A percentile compares a stretch with the other conserved stretches of the same genome.
These are phyloP conservation scores for Euwallacea similis DNA, from an alignment of 1,140 invertebrate species.

Conservation along the genomic window DNA sequence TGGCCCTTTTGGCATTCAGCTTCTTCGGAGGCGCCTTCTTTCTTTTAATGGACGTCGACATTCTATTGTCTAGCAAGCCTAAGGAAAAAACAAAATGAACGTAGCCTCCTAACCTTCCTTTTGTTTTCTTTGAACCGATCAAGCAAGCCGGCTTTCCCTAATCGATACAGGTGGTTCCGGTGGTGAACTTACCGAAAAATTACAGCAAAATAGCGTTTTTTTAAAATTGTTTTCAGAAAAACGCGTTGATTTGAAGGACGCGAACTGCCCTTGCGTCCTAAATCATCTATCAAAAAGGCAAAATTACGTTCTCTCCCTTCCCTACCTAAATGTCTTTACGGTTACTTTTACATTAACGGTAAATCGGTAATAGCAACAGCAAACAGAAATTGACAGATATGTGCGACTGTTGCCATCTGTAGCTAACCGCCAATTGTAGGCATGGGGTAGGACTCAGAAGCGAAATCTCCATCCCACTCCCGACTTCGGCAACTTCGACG, in stretches of 20 bases:
- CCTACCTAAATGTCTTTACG: background rate
- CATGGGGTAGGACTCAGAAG: background rate
- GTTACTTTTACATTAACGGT: slow-evolving; percentile 33
- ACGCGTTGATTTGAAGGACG: background rate
- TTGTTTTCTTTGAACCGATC: too few relatives aligned
- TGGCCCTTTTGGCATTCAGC: slow-evolving; percentile 52
- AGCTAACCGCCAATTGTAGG: background rate
- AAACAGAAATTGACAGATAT: slow-evolving; percentile 25
- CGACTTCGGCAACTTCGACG: background rate
- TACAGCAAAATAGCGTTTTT: too few relatives aligned
- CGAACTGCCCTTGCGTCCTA: slow-evolving; percentile 32
- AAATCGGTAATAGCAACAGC: slow-evolving; percentile 18
- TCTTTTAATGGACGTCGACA: slow-evolving; percentile 47
- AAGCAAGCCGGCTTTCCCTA: too few relatives aligned
- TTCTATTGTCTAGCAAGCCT: background rate
- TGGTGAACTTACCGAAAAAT: too few relatives aligned
- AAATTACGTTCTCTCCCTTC: slow-evolving; percentile 17
- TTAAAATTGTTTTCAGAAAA: background rate
- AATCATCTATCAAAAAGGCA: slow-evolving; percentile 1
- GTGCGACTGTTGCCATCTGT: slow-evolving; percentile 21
- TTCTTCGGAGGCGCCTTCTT: slow-evolving; percentile 51
- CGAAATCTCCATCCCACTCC: background rate
- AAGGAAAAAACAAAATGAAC: too few relatives aligned
- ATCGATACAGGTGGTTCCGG: background rate
- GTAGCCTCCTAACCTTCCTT: too few relatives aligned